These are phyloP conservation scores for Psilanteris sp. DNA, from an alignment of 1,140 invertebrate species.

Conservation along the genomic window DNA sequence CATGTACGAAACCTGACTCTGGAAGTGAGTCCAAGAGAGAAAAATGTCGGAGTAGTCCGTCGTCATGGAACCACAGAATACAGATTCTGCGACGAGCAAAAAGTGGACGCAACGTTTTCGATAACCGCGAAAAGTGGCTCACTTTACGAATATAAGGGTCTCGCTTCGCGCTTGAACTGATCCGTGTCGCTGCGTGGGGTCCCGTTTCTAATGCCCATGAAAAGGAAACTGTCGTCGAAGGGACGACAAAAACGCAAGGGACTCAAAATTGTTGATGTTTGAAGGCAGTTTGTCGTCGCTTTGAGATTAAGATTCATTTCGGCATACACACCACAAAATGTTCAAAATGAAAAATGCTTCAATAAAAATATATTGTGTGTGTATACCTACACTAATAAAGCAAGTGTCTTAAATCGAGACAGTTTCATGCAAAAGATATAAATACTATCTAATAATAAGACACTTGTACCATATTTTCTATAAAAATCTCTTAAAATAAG, in stretches of 20 bases:
- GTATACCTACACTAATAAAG: too few relatives aligned
- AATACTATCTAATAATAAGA: too few relatives aligned
- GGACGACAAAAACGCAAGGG: slow-evolving; percentile 56
- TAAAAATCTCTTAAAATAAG: too few relatives aligned
- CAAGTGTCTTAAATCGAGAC: too few relatives aligned
- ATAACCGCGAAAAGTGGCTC: slow-evolving; percentile 69
- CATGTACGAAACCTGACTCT: too few relatives aligned
- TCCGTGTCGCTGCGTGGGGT: slow-evolving; percentile 74
- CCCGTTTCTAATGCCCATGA: slow-evolving; percentile 59
- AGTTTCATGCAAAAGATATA: too few relatives aligned
- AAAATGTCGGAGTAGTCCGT: slow-evolving; percentile 21
- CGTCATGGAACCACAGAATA: slow-evolving; percentile 14
- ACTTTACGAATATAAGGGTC: slow-evolving; percentile 63
- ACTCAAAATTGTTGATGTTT: slow-evolving; percentile 51
- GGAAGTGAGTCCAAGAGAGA: slow-evolving; percentile 5
- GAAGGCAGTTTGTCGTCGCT: slow-evolving; percentile 58
- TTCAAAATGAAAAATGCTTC: slow-evolving; percentile 10
- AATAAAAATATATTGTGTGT: too few relatives aligned
- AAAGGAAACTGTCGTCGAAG: slow-evolving; percentile 65
- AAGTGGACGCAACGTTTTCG: slow-evolving; percentile 65
- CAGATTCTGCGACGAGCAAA: slow-evolving; percentile 29
- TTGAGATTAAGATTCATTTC: slow-evolving; percentile 35
- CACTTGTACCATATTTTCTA: too few relatives aligned
- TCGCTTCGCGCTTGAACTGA: slow-evolving; percentile 68
- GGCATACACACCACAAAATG: slow-evolving; percentile 3